Evolutionary conservation across 92 coral and sea anemone genomes (phyloP).

Genomic region (Palythoa caribaeorum): DNA sequence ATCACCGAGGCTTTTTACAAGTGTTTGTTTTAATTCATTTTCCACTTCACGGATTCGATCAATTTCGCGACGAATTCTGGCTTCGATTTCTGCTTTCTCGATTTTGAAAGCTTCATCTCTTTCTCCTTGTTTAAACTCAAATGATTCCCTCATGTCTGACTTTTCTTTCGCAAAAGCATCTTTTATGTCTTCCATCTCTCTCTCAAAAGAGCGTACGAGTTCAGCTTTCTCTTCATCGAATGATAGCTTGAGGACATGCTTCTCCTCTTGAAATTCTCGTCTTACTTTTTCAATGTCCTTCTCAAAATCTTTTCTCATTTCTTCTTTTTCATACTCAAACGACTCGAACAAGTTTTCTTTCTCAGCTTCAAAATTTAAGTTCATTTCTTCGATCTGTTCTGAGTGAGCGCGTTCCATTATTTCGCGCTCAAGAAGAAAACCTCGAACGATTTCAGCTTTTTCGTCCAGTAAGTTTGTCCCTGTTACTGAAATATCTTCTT

Average conservation of each 20-base stretch:
- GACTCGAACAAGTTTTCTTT: slow-evolving; percentile 84
- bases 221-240: slow-evolving; percentile 92
- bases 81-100: slow-evolving; percentile 87
- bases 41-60: slow-evolving; percentile 95
- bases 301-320: slow-evolving; percentile 87
- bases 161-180: slow-evolving; percentile 84
- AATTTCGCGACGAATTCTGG: slow-evolving; percentile 77
- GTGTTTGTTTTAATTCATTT: slow-evolving; percentile 87
- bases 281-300: slow-evolving; percentile 95
- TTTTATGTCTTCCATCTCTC: slow-evolving; percentile 75
- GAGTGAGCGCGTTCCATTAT: slow-evolving; percentile 83
- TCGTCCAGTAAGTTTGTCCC: slow-evolving; percentile 78
- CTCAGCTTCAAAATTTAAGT: slow-evolving; percentile 83
- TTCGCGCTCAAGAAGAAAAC: slow-evolving; percentile 94
- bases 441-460: slow-evolving; percentile 94
- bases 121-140: slow-evolving; percentile 68
- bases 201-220: slow-evolving; percentile 74
- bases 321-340: slow-evolving; percentile 92
- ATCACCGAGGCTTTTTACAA: slow-evolving; percentile 86
- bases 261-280: slow-evolving; percentile 91
- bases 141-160: slow-evolving; percentile 75
- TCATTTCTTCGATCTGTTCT: slow-evolving; percentile 88
- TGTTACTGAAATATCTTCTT: slow-evolving; percentile 59
- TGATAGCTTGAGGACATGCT: slow-evolving; percentile 91
- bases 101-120: slow-evolving; percentile 78